These are phyloP conservation scores for Neosilurus hyrtlii DNA, from an alignment of 2,797 vertebrate genomes.

Conservation along the genomic window DNA sequence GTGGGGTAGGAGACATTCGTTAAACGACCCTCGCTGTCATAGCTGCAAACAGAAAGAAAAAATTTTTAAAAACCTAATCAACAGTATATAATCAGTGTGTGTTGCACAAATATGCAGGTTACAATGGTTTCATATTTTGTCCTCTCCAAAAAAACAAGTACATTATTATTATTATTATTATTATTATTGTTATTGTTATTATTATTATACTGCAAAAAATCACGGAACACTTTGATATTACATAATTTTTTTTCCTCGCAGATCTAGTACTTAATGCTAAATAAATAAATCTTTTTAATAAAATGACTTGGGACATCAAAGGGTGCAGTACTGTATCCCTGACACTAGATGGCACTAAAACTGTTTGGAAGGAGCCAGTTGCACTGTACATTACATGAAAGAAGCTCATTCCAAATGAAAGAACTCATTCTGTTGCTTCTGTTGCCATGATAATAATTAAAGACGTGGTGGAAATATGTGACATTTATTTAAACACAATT, in stretches of 20 bases:
- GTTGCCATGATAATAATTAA: constrained; percentile 2
- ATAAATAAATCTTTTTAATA: neutral
- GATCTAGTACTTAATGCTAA: neutral
- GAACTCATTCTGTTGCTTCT: neutral
- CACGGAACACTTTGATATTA: neutral
- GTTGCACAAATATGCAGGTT: neutral
- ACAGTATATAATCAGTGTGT: neutral
- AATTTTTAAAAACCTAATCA: neutral
- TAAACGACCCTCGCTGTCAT: constrained; percentile 85
- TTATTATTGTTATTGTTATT: neutral
- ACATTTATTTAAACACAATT: neutral
- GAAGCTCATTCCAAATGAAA: constrained; percentile 1
- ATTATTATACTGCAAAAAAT: neutral
- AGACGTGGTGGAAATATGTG: neutral
- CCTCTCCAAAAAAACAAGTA: neutral
- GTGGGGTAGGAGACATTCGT: constrained; percentile 87
- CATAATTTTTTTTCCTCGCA: neutral
- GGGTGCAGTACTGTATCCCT: constrained; percentile 10
- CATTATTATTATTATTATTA: neutral
- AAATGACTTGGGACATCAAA: neutral
- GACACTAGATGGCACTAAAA: constrained; percentile 50
- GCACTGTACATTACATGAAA: neutral
- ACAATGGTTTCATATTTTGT: neutral
- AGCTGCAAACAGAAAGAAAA: constrained; percentile 65
- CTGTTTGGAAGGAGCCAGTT: neutral